These are phyloP conservation scores for Aricia artaxerxes DNA, from an alignment of 2,888 invertebrate species.

Conservation along the genomic window DNA sequence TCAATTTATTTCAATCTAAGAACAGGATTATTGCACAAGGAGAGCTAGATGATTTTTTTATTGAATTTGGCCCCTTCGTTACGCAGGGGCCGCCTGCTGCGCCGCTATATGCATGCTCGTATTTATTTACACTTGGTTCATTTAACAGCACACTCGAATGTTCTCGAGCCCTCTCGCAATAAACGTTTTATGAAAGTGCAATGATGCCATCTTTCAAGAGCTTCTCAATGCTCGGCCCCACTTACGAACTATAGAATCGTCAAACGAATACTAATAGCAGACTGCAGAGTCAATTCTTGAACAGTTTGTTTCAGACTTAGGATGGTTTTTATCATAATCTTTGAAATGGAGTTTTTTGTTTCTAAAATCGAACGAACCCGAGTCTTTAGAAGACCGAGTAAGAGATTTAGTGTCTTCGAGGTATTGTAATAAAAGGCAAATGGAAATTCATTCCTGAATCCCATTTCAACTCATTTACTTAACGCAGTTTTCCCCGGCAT, in stretches of 20 bases:
- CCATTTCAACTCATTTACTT: background rate
- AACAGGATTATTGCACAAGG: conserved; percentile 38
- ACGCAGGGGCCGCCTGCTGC: conserved; percentile 60
- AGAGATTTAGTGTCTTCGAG: background rate
- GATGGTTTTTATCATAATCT: background rate
- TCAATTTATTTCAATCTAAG: conserved; percentile 48
- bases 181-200: conserved; percentile 36
- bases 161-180: conserved; percentile 56
- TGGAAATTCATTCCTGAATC: background rate
- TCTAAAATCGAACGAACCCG: background rate
- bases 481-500: background rate
- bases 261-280: background rate
- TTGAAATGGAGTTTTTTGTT: background rate
- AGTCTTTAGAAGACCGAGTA: too few relatives aligned
- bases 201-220: conserved; percentile 23
- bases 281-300: background rate
- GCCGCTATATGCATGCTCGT: conserved; percentile 69
- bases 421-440: background rate
- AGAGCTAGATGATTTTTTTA: conserved; percentile 47
- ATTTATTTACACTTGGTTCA: conserved; percentile 79
- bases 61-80: conserved; percentile 68
- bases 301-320: background rate
- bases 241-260: background rate
- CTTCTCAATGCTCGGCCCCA: conserved; percentile 2
- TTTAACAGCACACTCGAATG: conserved; percentile 73